Evolutionary conservation across 2,888 invertebrate species (phyloP).

Genomic region (Andrena bicolor): DNA sequence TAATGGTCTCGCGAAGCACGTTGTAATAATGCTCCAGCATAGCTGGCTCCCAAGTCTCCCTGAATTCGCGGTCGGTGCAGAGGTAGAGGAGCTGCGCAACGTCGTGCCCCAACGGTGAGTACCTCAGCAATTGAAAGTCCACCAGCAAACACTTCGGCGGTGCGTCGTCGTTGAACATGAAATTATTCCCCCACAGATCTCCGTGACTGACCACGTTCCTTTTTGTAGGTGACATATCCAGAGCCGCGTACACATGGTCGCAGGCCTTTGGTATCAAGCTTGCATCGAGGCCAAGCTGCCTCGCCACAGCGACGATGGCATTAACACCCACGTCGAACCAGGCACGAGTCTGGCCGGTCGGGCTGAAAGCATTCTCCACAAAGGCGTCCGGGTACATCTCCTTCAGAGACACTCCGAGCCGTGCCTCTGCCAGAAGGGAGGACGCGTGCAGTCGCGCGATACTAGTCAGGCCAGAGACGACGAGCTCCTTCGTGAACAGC

Average conservation of each 20-base stretch:
- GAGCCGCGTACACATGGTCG: conserved; percentile 64
- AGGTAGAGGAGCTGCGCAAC: conserved; percentile 87
- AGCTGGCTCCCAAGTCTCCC: conserved; percentile 85
- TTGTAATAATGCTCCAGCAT: conserved; percentile 87
- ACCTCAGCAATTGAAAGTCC: conserved; percentile 90
- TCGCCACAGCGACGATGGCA: conserved; percentile 71
- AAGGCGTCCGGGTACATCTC: conserved; percentile 74
- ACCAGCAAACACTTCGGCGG: conserved; percentile 88
- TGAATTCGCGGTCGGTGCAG: conserved; percentile 85
- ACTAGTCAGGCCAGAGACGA: conserved; percentile 72
- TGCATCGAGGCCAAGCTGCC: conserved; percentile 68
- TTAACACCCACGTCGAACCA: conserved; percentile 75
- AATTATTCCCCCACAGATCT: conserved; percentile 89
- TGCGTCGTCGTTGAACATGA: conserved; percentile 86
- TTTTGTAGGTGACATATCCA: conserved; percentile 76
- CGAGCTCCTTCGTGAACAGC: conserved; percentile 72
- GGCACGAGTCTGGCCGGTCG: conserved; percentile 55
- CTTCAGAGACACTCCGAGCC: conserved; percentile 71
- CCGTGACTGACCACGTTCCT: conserved; percentile 87
- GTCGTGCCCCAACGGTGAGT: conserved; percentile 89
- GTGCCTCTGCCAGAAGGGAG: conserved; percentile 77
- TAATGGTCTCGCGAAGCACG: conserved; percentile 64
- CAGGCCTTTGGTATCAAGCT: conserved; percentile 63
- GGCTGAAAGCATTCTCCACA: conserved; percentile 70
- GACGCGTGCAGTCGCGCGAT: conserved; percentile 79